Evolutionary conservation across 2,113 vertebrate genomes (phyloP), one percentile per base, ranked within the genome.

Genomic region (Periophthalmodon schlosseri): DNA sequence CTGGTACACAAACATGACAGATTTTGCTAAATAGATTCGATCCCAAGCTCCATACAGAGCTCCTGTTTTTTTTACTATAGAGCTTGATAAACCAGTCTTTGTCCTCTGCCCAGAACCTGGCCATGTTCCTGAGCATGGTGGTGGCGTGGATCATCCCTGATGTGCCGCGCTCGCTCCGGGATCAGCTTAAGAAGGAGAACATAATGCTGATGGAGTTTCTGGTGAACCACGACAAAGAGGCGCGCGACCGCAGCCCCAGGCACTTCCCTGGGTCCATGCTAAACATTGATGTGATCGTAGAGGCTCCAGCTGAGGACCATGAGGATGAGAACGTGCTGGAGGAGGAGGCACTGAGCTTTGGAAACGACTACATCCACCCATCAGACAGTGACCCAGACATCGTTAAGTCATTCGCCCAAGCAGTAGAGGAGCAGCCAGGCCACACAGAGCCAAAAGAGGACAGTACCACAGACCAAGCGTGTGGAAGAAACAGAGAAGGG

Each of bases 71-170:
- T 44, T 44, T 44, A 44, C 39, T 44, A 44, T 44, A 44, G 7
- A 49, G 14, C 14, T 49, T 49, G 13, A 15, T 3, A 49, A 49
- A 16, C 13, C 21, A 70, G 61, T 57, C 0, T 12, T 39, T 70
- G 6, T 65, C 3, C 10, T 36, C 69, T 68, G 24, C 72, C 5
- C 87, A 99, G 98, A 99, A 99, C 75, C 84, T 99, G 18, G 98
- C 98, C 74, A 98, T 99, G 96, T 96, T 99, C 86, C 93, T 99
- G 73, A 99, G 97, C 14, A 95, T 96, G 87, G 88, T 99, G 1
- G 96, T 99, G 69, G 97, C 97, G 77, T 99, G 97, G 98, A 90
- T 99, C 93, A 97, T 99, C 80, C 96, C 97, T 1, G 96, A 99
- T 34, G 96, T 98, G 34, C 97, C 98, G 18, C 96, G 95, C 0